Evolutionary conservation across 1,140 invertebrate genomes (phyloP).

Genomic region (Micrasema minimum): DNA sequence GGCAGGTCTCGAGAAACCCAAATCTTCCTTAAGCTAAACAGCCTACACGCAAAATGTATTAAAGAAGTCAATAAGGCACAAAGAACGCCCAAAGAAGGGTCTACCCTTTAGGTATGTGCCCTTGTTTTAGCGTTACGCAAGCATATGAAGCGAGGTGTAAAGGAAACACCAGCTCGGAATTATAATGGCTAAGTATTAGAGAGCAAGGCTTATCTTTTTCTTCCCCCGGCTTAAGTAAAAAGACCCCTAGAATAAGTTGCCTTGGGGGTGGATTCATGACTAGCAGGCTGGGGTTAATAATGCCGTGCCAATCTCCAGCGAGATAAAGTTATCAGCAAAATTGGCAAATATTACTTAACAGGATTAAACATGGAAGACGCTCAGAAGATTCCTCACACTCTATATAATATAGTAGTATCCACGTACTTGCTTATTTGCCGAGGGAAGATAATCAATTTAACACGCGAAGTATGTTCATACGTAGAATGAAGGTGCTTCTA

Average conservation of each 20-base stretch:
- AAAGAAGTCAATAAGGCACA: background rate
- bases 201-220: constrained; percentile 22
- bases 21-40: background rate
- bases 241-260: constrained; percentile 19
- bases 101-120: background rate
- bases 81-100: background rate
- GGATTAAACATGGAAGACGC: constrained; percentile 16
- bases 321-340: constrained; percentile 27
- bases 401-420: no score
- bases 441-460: no score
- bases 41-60: background rate
- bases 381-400: constrained; percentile 1
- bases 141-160: constrained; percentile 2
- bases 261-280: constrained; percentile 18
- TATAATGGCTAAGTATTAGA: constrained; percentile 47
- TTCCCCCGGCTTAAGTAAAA: constrained; percentile 15
- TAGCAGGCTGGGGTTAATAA: constrained; percentile 19
- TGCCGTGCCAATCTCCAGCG: constrained; percentile 13
- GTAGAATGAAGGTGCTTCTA: no score
- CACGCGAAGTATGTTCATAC: no score
- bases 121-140: background rate
- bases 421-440: background rate
- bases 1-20: constrained; percentile 23
- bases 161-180: constrained; percentile 34
- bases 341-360: constrained; percentile 27